Evolutionary conservation across 2,113 vertebrate species (phyloP).

Genomic region (Phylloscopus trochiloides): DNA sequence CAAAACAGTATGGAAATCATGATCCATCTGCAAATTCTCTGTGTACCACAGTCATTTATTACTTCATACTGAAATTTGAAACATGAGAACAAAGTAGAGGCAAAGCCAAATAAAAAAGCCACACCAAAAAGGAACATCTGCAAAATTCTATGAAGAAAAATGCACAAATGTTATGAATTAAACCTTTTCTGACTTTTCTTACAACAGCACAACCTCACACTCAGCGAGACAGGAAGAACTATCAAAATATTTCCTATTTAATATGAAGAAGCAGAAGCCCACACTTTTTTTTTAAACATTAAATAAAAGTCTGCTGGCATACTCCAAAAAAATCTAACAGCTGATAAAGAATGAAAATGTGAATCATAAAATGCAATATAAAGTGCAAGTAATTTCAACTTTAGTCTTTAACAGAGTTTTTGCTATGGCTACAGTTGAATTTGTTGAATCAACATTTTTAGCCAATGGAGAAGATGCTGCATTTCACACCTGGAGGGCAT

Average conservation of each 20-base stretch:
- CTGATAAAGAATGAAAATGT: neutral
- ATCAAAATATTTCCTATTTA: neutral
- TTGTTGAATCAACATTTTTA: neutral
- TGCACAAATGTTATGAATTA: constrained; percentile 58
- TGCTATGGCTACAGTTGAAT: neutral
- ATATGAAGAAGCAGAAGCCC: neutral
- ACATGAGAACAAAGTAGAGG: constrained; percentile 52
- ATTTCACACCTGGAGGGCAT: neutral
- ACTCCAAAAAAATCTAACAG: neutral
- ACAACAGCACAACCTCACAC: constrained; percentile 21
- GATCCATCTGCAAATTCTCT: constrained; percentile 48
- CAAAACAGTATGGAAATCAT: constrained; percentile 21
- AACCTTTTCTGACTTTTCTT: constrained; percentile 43
- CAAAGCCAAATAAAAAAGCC: constrained; percentile 59
- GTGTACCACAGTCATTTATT: constrained; percentile 55
- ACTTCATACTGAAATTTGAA: constrained; percentile 59
- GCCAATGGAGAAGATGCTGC: neutral
- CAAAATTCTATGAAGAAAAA: constrained; percentile 48
- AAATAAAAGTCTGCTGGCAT: neutral
- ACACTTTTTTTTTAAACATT: neutral
- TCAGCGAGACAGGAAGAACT: constrained; percentile 12
- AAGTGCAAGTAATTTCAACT: neutral
- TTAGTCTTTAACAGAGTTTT: neutral
- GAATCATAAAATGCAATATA: neutral
- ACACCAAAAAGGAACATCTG: constrained; percentile 65